Evolutionary conservation across 2,888 invertebrate species (phyloP).

Genomic region (Onthophagus sagittarius): DNA sequence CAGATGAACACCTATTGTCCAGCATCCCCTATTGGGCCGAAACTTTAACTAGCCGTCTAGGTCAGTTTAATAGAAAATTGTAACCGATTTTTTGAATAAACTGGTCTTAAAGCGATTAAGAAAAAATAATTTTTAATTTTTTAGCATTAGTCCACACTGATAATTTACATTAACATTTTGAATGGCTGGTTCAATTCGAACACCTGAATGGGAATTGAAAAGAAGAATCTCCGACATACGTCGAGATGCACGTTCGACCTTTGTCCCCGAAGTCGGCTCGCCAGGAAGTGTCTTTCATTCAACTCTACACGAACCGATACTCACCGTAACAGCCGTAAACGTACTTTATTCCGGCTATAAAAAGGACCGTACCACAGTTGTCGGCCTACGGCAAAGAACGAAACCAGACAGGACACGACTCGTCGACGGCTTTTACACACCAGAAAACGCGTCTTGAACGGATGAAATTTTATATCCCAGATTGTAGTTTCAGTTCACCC

Average conservation of each 20-base stretch:
- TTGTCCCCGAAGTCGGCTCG: constrained; percentile 41
- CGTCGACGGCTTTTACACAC: constrained; percentile 14
- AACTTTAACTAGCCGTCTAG: background rate
- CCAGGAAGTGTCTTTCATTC: constrained; percentile 42
- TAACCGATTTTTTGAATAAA: background rate
- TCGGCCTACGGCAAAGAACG: constrained; percentile 18
- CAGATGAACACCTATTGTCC: background rate
- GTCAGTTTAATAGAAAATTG: background rate
- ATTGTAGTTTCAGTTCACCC: background rate
- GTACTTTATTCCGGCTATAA: constrained; percentile 25
- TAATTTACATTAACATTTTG: background rate
- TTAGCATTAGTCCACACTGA: no score
- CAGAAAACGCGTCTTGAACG: background rate
- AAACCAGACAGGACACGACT: constrained; percentile 11
- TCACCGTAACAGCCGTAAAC: constrained; percentile 23
- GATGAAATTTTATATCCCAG: constrained; percentile 2
- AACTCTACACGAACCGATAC: constrained; percentile 24
- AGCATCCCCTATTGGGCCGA: background rate
- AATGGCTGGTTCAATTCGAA: background rate
- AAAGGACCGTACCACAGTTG: constrained; percentile 20
- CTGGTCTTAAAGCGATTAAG: background rate
- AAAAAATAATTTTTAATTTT: no score
- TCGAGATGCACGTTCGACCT: constrained; percentile 46
- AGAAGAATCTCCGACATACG: constrained; percentile 44
- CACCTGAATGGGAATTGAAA: background rate